Evolutionary conservation across 2,888 invertebrate species (phyloP).

Genomic region (Plagodis dolabraria): DNA sequence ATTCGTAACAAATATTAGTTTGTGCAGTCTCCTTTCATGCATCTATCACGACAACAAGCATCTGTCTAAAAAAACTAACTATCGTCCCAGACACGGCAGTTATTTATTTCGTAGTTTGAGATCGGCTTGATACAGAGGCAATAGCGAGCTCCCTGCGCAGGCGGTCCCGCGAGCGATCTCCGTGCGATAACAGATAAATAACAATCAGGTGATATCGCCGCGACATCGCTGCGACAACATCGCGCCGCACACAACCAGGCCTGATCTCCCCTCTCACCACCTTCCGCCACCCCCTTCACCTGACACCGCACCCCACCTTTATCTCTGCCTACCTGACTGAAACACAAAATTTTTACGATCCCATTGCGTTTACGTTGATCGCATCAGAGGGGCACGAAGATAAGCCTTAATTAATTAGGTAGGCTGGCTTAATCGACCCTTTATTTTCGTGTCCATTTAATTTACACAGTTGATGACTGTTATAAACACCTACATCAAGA

Average conservation of each 20-base stretch:
- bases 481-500: slow-evolving; percentile 68
- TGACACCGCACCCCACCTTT: slow-evolving; percentile 41
- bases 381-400: slow-evolving; percentile 54
- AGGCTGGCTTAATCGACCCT: slow-evolving; percentile 63
- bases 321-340: slow-evolving; percentile 57
- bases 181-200: slow-evolving; percentile 69
- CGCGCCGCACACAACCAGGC: slow-evolving; percentile 41
- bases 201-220: slow-evolving; percentile 68
- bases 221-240: slow-evolving; percentile 58
- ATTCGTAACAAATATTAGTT: no score
- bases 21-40: slow-evolving; percentile 9
- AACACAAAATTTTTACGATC: slow-evolving; percentile 66
- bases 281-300: slow-evolving; percentile 32
- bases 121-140: slow-evolving; percentile 53
- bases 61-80: slow-evolving; percentile 35
- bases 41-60: slow-evolving; percentile 35
- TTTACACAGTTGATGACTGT: slow-evolving; percentile 66
- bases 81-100: slow-evolving; percentile 45
- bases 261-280: slow-evolving; percentile 37
- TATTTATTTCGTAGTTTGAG: slow-evolving; percentile 59
- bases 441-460: slow-evolving; percentile 68
- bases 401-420: slow-evolving; percentile 72
- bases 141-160: slow-evolving; percentile 56
- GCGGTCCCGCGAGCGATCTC: slow-evolving; percentile 57
- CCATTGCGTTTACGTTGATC: slow-evolving; percentile 63